Base-by-base conservation (phyloP, 2,113 vertebrate species). In the Rhinoderma darwinii region DNA sequence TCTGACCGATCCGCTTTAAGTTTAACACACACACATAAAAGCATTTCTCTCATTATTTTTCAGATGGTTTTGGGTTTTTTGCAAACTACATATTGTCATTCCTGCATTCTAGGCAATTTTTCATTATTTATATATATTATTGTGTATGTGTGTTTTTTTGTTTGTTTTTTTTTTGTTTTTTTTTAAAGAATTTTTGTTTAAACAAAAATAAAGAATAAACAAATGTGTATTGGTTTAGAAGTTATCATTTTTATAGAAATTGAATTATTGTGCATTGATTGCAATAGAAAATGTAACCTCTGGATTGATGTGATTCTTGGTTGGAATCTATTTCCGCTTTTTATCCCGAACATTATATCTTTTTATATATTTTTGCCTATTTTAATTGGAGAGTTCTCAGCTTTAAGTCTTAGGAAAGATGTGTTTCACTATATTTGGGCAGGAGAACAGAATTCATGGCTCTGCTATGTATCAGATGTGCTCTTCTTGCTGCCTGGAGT, bases 391-490 rank as follows among this genome's bases (percentile, higher is more conserved):
- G 27, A 37, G 17, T 10, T 39, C 18, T 70, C 35, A 8, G 6
- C 20, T 70, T 70, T 39, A 37, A 37, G 22, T 37, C 32, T 3
- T 0, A 37, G 15, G 6, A 70, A 70, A 32, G 2, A 17, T 39
- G 32, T 37, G 18, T 18, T 37, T 70, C 66, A 39, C 66, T 70
- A 70, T 70, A 70, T 39, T 70, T 70, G 66, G 66, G 15, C 35
- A 70, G 66, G 35, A 68, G 35, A 68, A 37, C 6, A 70, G 35
- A 70, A 39, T 70, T 70, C 66, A 20, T 25, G 15, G 35, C 17
- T 70, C 66, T 70, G 66, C 35, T 37, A 4, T 70, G 66, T 39
- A 70, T 70, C 66, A 70, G 35, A 70, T 70, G 32, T 70, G 27
- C 61, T 66, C 11, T 4, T 70, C 17, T 70, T 32, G 35, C 32